phyloP scores from a whole-genome alignment of 2,888 invertebrate species.

The Napeogenes sylphis region DNA sequence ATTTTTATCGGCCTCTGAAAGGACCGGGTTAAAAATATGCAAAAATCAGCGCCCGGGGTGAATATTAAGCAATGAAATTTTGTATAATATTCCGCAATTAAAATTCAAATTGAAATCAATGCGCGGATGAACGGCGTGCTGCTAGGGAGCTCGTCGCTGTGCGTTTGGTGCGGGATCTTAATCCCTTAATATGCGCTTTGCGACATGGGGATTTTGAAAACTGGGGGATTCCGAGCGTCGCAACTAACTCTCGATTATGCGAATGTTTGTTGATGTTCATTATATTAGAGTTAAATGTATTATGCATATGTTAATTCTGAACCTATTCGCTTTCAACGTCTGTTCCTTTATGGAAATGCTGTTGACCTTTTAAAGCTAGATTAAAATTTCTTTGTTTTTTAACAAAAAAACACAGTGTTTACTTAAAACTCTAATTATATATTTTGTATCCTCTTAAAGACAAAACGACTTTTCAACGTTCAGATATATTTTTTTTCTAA shows the following conservation, averaged over 20 bases:
- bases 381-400: slow-evolving; percentile 10
- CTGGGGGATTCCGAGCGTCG: slow-evolving; percentile 13
- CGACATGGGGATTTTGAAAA: slow-evolving; percentile 29
- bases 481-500: no score
- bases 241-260: slow-evolving; percentile 21
- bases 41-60: slow-evolving; percentile 73
- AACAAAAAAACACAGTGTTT: not conserved
- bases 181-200: slow-evolving; percentile 42
- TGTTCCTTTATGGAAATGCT: slow-evolving; percentile 4
- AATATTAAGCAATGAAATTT: slow-evolving; percentile 76
- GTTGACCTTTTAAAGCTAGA: slow-evolving; percentile 10
- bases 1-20: slow-evolving; percentile 62
- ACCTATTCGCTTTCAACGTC: slow-evolving; percentile 2
- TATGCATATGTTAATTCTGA: slow-evolving; percentile 3
- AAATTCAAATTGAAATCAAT: slow-evolving; percentile 79
- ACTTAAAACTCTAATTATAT: not conserved
- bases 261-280: slow-evolving; percentile 14
- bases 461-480: no score
- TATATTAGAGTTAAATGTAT: slow-evolving; percentile 5
- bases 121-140: slow-evolving; percentile 57
- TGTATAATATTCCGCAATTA: slow-evolving; percentile 77
- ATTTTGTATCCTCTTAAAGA: not conserved
- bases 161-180: slow-evolving; percentile 33
- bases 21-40: slow-evolving; percentile 72
- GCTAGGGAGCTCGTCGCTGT: slow-evolving; percentile 24